Evolutionary conservation across 1,140 invertebrate genomes (phyloP).

Genomic region (Bombus confusus): DNA sequence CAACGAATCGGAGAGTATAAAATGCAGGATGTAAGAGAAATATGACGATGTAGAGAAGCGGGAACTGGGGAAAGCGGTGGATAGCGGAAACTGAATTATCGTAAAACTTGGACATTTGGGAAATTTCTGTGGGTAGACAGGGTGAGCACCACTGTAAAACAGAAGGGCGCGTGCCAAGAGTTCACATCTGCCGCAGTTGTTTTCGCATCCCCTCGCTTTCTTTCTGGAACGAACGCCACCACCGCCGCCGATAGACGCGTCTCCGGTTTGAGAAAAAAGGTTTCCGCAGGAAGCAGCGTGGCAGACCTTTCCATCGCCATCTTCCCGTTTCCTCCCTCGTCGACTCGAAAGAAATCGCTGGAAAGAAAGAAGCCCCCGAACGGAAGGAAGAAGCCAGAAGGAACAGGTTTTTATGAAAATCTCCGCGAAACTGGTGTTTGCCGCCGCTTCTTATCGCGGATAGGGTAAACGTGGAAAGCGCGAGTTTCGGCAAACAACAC

Average conservation of each 20-base stretch:
- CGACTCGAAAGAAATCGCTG: background rate
- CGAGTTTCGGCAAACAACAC: background rate
- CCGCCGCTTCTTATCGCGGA: background rate
- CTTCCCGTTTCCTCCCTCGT: conserved; percentile 42
- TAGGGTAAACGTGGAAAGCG: accelerated
- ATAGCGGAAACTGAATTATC: no score
- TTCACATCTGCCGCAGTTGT: conserved; percentile 78
- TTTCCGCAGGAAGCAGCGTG: conserved; percentile 80
- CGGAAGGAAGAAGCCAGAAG: background rate
- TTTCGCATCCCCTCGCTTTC: conserved; percentile 74
- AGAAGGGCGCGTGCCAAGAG: conserved; percentile 77
- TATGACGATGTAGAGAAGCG: no score
- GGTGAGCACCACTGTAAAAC: conserved; percentile 50
- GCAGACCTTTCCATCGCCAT: conserved; percentile 60
- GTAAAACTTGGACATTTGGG: no score
- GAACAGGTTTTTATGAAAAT: background rate
- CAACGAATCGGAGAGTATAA: no score
- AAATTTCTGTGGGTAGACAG: background rate
- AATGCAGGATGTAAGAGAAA: accelerated
- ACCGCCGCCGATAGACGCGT: conserved; percentile 53
- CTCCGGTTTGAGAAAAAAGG: conserved; percentile 74
- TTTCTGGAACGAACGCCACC: conserved; percentile 59
- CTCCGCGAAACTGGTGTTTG: background rate
- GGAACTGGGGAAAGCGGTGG: no score
- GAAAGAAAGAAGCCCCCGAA: no score